Base-by-base conservation (phyloP, 2,113 vertebrate genomes). In the Ovibos moschatus region DNA sequence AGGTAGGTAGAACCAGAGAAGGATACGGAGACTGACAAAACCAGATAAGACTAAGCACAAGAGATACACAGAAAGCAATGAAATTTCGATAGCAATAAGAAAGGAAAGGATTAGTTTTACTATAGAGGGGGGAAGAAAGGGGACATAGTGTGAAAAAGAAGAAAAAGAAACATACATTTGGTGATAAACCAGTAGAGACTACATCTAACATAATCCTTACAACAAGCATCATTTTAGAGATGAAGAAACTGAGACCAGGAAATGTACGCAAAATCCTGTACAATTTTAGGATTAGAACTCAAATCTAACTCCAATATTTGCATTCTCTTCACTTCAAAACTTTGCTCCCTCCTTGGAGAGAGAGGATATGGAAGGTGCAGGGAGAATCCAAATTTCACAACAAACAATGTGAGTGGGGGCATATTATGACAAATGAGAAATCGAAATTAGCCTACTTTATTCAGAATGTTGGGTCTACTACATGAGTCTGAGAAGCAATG, bases 1-100 rank as follows among this genome's bases (percentile, higher is more conserved):
- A 94, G 87, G 19, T 23, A 94, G 47, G 23, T 64, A 84, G 27
- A 96, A 87, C n/a, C 36, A 96, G 21, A 94, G 76, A 91, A 92
- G 25, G 25, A 87, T n/a, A 50, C 74, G n/a, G 14, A 94, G 67
- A 91, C 12, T 10, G 58, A 87, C 10, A 47, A 78, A 53, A 19
- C 62, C 51, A 96, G 25, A 86, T 76, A 51, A 87, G 15, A 62
- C 47, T 33, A 50, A 89, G 10, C 27, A 81, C 3, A 82, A 74
- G 57, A 62, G 55, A 79, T 53, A 55, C 1, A 33, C 3, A 50
- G 7, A 93, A 55, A 87, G 30, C 45, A 90, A 78, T 71, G 40
- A 95, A 71, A 84, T 27, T 60, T 84, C n/a, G 74, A 19, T 43
- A 25, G 43, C 62, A 53, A 78, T 82, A 91, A 50, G 7, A 53